Evolutionary conservation across 1,140 invertebrate species (phyloP), one percentile per base, ranked within the genome.

Genomic region (Caenorhabditis latens): DNA sequence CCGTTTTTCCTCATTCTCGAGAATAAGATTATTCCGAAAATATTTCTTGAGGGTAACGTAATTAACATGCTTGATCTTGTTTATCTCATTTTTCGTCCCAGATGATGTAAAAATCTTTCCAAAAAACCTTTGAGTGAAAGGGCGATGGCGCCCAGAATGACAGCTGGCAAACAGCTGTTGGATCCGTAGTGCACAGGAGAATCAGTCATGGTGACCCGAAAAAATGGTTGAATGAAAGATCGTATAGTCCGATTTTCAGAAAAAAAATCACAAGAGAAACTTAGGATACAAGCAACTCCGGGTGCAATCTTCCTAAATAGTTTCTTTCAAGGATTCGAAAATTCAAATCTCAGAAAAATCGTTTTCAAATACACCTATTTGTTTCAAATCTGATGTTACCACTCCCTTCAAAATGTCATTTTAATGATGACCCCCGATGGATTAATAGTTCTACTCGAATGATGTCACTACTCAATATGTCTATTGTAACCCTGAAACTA

Each of bases 161-260:
- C 71, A 79, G 71, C 71, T 79, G 71, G 8, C 11, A 32, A 1
- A 2, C 71, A 79, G 71, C 71, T 79, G 71, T 79, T 46, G n/a
- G 7, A 13, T 24, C n/a, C 65, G 4, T 4, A 46, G 40, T 71
- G 65, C 65, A 79, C 11, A 53, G 24, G n/a, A 14, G n/a, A 63
- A n/a, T 79, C 46, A 11, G 11, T 43, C 71, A 71, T 14, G 65
- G 43, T 71, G 65, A 71, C 65, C 65, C 43, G 42, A 16, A 71
- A 32, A 63, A 32, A 21, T 32, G 24, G 16, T 14, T 53, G 50
- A 8, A 11, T 32, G 11, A 21, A 63, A 63, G 32, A 7, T 24
- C 8, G 61, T 21, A 63, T 63, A 63, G 61, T 63, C 40, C 11
- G 57, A 58, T 16, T 58, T n/a, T 9, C 3, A 11, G 50, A 11